Base-by-base conservation (phyloP, 2,797 vertebrate species). In the Arrhamphus sclerolepis region DNA sequence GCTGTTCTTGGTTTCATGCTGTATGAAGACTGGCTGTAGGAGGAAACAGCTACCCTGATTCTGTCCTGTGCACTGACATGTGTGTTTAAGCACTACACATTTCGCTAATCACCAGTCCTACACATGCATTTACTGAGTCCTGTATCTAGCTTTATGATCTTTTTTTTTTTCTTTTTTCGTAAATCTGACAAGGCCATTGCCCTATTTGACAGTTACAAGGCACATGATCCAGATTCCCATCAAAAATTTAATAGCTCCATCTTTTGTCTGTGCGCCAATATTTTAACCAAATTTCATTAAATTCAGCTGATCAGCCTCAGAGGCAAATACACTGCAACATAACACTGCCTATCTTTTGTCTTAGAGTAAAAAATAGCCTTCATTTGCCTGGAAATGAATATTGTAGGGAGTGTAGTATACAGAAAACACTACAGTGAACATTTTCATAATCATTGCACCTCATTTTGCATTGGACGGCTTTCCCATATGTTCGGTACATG, bases 71-170 rank as follows among this genome's bases (percentile, higher is more conserved):
- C n/a, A 20, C 38, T 11, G 26, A 41, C 43, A 34, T 38, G 8
- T 38, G 8, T n/a, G 41, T 7, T 6, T 29, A 40, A 34, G 6
- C 4, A 1, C 1, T 6, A 20, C 6, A 48, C 18, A 20, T 42
- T 5, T 48, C 4, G 24, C 17, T 34, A 56, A 46, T 29, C 28
- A 62, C 22, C 49, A 38, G 39, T 24, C 8, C 22, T 49, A 14
- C 28, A 22, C 44, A 3, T 34, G 1, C 16, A 7, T 38, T 41
- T 53, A 16, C 58, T 53, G 46, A 49, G 50, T 62, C 16, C n/a
- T 14, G 2, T 19, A 29, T 59, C 34, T 54, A 38, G 2, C 5
- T 31, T 49, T 7, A 13, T 34, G 26, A 21, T 31, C 29, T 2
- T 43, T n/a, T 38, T 22, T 24, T 8, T 46, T 20, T 19, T 10